These are phyloP conservation scores for Cossypha heuglini DNA, from an alignment of 2,797 vertebrate species.

Conservation along the genomic window DNA sequence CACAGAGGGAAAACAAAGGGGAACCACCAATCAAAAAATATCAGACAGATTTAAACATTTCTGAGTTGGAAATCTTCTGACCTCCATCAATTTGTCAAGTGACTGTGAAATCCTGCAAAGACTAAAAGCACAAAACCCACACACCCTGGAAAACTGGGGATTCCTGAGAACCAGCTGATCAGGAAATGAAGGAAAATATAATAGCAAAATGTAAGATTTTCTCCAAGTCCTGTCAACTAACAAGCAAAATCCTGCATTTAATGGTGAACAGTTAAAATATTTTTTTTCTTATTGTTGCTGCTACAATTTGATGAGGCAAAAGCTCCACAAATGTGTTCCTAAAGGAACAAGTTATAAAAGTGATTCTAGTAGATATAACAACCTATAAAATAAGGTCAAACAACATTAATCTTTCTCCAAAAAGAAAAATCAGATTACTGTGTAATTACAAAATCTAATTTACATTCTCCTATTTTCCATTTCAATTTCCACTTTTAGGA, in stretches of 20 bases:
- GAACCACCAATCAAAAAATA: not conserved
- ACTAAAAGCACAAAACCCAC: not conserved
- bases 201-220: not conserved
- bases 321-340: not conserved
- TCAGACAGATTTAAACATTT: not conserved
- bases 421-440: slow-evolving; percentile 55
- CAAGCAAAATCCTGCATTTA: not conserved
- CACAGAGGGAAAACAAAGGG: not conserved
- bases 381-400: slow-evolving; percentile 22
- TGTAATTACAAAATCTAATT: slow-evolving; percentile 65
- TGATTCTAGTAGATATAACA: not conserved
- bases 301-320: not conserved
- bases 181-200: not conserved
- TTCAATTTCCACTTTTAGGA: slow-evolving; percentile 67
- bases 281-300: not conserved
- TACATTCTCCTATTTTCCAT: slow-evolving; percentile 48
- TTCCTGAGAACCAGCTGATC: not conserved
- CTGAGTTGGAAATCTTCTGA: not conserved
- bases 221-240: not conserved
- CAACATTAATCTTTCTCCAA: slow-evolving; percentile 41
- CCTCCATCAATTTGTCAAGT: not conserved
- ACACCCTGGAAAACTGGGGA: accelerated
- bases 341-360: not conserved
- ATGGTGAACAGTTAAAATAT: not conserved
- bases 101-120: not conserved